Percentiles rank a stretch among this genome's conserved stretches.
These are phyloP conservation scores for Silurus meridionalis DNA, from an alignment of 2,113 vertebrate species.

Conservation along the genomic window DNA sequence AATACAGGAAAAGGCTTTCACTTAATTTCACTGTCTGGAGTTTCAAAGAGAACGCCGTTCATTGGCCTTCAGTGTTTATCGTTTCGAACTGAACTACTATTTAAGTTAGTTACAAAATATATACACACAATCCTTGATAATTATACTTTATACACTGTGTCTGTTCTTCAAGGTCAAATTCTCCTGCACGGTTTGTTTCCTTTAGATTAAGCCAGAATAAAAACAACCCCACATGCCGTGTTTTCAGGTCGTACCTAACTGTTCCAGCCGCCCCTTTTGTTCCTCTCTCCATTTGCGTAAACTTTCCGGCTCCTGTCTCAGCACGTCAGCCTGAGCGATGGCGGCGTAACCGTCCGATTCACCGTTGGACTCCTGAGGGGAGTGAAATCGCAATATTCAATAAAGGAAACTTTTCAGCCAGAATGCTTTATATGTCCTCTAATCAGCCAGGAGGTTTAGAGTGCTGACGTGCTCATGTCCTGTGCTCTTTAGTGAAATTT, in stretches of 20 bases:
- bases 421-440: not conserved
- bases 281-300: constrained; percentile 97
- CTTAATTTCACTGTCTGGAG: too few species aligned
- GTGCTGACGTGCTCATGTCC: not conserved
- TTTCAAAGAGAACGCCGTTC: not conserved
- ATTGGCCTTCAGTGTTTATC: not conserved
- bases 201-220: not conserved
- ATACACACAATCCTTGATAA: not conserved
- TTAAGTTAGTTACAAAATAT: not conserved
- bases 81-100: not conserved
- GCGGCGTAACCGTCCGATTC: constrained; percentile 86
- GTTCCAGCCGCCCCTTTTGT: constrained; percentile 88
- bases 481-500: too few species aligned
- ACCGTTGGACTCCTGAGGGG: constrained; percentile 84
- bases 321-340: constrained; percentile 87
- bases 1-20: too few species aligned
- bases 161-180: not conserved
- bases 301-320: constrained; percentile 95
- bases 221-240: too few species aligned
- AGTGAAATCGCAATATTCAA: not conserved
- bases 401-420: not conserved
- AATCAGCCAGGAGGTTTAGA: not conserved
- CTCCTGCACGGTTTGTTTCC: not conserved
- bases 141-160: not conserved
- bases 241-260: constrained; percentile 76